Evolutionary conservation across 2,113 vertebrate genomes (phyloP), one percentile per base, ranked within the genome.

Genomic region (Gnathonemus echidnorhynchus): DNA sequence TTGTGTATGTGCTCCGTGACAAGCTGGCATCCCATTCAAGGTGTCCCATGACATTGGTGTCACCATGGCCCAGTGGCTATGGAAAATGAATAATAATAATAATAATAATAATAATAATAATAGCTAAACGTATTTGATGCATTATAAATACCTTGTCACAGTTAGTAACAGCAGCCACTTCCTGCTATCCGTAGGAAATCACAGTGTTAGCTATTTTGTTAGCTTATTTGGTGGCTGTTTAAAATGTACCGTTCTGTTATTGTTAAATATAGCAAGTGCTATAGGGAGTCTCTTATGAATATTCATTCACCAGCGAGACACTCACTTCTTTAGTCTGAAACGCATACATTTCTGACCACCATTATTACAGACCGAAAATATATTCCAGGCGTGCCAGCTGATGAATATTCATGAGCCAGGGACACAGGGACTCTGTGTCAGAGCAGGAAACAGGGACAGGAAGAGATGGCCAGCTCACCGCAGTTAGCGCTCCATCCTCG

Each of bases 301-400:
- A 80, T 80, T 80, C 74, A 80, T 80, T 80, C 74, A 80, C 39
- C 35, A 80, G 74, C 35, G 35, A 80, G 74, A 80, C 74, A 80
- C 74, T 80, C 74, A 42, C 15, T 80, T 80, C 74, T 80, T 80
- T 80, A 42, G 74, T 80, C 31, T 80, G 74, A 42, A 80, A 39
- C 6, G 35, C 74, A 80, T 80, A 42, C 74, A 80, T 80, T 80
- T 42, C 74, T 19, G 13, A 42, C 74, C 74, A 17, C 74, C 35
- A 80, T 80, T 80, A 80, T 80, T 42, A 39, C 35, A 80, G 74
- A 19, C 74, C 35, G 74, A 80, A 80, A 80, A 80, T 80, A 42
- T 80, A 80, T 80, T 21, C 74, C 74, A 80, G 74, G 35, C 74
- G 35, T 42, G 74, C 74, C 74, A 19, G 35, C 31, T 80, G 74